phyloP scores from a whole-genome alignment of 2,888 invertebrate species.

The Coelinius sp. region DNA sequence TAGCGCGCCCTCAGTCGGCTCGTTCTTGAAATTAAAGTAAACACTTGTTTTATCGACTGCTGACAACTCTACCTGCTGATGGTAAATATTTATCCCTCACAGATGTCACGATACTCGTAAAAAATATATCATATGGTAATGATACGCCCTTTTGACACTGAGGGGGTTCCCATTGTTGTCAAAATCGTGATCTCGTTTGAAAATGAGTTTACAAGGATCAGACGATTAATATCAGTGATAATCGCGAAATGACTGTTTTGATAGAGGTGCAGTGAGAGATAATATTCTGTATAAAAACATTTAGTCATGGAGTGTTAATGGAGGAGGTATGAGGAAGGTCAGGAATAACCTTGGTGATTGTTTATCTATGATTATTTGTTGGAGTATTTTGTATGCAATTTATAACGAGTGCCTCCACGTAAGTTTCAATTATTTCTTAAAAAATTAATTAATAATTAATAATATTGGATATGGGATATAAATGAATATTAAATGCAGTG shows the following conservation, averaged over 20 bases:
- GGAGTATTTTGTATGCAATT: slow-evolving; percentile 35
- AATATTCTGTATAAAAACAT: neutral
- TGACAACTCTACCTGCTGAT: no score
- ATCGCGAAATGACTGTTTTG: neutral
- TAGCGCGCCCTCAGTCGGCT: no score
- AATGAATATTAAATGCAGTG: no score
- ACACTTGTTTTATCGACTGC: no score
- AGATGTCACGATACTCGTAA: no score
- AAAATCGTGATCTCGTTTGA: neutral
- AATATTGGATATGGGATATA: neutral
- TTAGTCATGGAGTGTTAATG: neutral
- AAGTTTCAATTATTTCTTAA: slow-evolving; percentile 26
- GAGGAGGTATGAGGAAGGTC: neutral
- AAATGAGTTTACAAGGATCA: neutral
- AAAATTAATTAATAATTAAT: neutral
- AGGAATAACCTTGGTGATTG: neutral
- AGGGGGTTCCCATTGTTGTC: neutral
- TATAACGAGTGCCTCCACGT: slow-evolving; percentile 47
- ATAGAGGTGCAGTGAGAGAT: neutral
- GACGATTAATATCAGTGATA: neutral
- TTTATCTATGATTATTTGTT: slow-evolving; percentile 36
- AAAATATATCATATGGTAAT: neutral
- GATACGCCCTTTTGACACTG: neutral
- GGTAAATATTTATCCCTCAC: no score
- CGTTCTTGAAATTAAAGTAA: no score